Evolutionary conservation across 2,888 invertebrate genomes (phyloP).

Genomic region (Nephrotoma flavescens): DNA sequence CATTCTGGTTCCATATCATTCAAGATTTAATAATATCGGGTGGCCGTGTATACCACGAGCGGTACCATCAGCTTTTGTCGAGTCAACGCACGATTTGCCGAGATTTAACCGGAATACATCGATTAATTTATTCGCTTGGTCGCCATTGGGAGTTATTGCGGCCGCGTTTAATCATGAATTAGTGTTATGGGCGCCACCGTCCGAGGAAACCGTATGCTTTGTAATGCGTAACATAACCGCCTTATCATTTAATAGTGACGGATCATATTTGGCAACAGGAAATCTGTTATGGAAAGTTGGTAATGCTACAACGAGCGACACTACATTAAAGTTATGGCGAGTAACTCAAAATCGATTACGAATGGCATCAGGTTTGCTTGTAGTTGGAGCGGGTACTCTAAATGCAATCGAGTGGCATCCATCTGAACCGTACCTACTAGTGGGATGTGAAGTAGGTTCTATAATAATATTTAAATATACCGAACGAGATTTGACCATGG

Average conservation of each 20-base stretch:
- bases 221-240: slow-evolving; percentile 19
- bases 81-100: slow-evolving; percentile 26
- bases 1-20: neutral
- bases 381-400: slow-evolving; percentile 2
- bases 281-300: slow-evolving; percentile 10
- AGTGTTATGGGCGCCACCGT: slow-evolving; percentile 23
- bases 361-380: neutral
- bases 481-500: neutral
- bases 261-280: slow-evolving; percentile 23
- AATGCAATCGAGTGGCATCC: slow-evolving; percentile 24
- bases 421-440: slow-evolving; percentile 19
- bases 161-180: slow-evolving; percentile 25
- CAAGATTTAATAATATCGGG: slow-evolving; percentile 17
- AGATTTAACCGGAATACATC: slow-evolving; percentile 13
- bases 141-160: slow-evolving; percentile 23
- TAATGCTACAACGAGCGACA: slow-evolving; percentile 2
- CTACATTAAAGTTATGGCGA: slow-evolving; percentile 10
- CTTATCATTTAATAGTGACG: slow-evolving; percentile 23
- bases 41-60: slow-evolving; percentile 26
- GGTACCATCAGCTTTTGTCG: slow-evolving; percentile 21
- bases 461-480: slow-evolving; percentile 18
- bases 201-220: slow-evolving; percentile 22
- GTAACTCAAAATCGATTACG: neutral
- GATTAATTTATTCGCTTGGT: slow-evolving; percentile 23
- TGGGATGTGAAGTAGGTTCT: slow-evolving; percentile 22